Evolutionary conservation across 2,888 invertebrate genomes (phyloP).

Genomic region (Neelides folsomi): DNA sequence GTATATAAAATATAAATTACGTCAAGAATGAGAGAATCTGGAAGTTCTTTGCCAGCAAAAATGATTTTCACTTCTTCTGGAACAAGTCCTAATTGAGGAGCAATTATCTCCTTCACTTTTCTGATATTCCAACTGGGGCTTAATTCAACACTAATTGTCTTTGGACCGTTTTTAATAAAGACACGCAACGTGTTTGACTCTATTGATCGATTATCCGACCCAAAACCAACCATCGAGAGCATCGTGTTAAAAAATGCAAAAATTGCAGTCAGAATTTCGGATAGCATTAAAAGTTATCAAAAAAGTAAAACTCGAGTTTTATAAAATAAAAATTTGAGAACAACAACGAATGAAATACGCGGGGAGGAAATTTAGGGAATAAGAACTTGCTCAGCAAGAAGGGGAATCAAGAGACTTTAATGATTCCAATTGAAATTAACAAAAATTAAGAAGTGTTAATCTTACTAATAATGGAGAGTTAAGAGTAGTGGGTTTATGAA

Average conservation of each 20-base stretch:
- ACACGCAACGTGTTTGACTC: constrained; percentile 20
- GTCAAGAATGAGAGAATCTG: constrained; percentile 54
- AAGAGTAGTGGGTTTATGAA: too few species aligned
- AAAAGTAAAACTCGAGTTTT: too few species aligned
- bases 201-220: not conserved
- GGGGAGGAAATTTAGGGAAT: too few species aligned
- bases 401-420: too few species aligned
- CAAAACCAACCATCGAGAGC: constrained; percentile 20
- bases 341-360: too few species aligned
- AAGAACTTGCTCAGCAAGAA: too few species aligned
- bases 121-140: constrained; percentile 61
- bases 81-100: constrained; percentile 51
- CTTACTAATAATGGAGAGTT: too few species aligned
- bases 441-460: too few species aligned
- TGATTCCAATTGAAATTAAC: too few species aligned
- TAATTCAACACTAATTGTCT: constrained; percentile 44
- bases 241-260: constrained; percentile 17
- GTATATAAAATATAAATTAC: constrained; percentile 38
- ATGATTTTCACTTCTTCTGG: constrained; percentile 62
- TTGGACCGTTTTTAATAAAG: constrained; percentile 22
- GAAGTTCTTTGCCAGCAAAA: constrained; percentile 63
- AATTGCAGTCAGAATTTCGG: constrained; percentile 16
- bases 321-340: too few species aligned
- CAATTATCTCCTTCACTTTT: constrained; percentile 57
- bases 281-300: constrained; percentile 12